Conservation (phyloP, 2,888 invertebrate genomes). For the Biston stratarius region DNA sequence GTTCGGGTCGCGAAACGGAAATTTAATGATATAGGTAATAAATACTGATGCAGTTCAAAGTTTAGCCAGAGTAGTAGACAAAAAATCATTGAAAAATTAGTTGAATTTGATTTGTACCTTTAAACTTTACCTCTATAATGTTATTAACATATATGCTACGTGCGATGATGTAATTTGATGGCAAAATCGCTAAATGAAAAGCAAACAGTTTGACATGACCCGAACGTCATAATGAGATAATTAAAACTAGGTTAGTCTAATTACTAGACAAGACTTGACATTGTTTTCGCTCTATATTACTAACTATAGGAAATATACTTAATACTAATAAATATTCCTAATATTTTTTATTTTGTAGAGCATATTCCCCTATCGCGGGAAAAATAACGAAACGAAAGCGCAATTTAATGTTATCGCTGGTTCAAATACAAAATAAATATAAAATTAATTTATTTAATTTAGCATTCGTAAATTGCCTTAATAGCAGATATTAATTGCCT, state of each 20-base stretch:
- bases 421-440: slow-evolving; percentile 58
- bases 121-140: neutral
- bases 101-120: no score
- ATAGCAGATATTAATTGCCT: slow-evolving; percentile 77
- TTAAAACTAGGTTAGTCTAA: slow-evolving; percentile 62
- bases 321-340: slow-evolving; percentile 52
- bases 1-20: slow-evolving; percentile 25
- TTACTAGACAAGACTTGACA: slow-evolving; percentile 64
- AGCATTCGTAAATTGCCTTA: slow-evolving; percentile 80
- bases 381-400: slow-evolving; percentile 72
- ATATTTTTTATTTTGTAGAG: slow-evolving; percentile 64
- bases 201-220: slow-evolving; percentile 13
- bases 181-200: neutral
- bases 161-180: neutral
- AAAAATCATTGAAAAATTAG: no score
- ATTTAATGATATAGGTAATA: slow-evolving; percentile 3
- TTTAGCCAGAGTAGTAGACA: no score
- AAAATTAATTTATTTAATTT: slow-evolving; percentile 78
- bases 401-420: slow-evolving; percentile 63
- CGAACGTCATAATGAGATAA: slow-evolving; percentile 42
- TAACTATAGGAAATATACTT: slow-evolving; percentile 62
- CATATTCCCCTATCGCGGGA: slow-evolving; percentile 55
- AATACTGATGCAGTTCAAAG: no score
- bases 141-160: neutral
- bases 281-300: slow-evolving; percentile 66